phyloP scores from a whole-genome alignment of 2,797 vertebrate genomes.

The Anguilla pacifica region DNA sequence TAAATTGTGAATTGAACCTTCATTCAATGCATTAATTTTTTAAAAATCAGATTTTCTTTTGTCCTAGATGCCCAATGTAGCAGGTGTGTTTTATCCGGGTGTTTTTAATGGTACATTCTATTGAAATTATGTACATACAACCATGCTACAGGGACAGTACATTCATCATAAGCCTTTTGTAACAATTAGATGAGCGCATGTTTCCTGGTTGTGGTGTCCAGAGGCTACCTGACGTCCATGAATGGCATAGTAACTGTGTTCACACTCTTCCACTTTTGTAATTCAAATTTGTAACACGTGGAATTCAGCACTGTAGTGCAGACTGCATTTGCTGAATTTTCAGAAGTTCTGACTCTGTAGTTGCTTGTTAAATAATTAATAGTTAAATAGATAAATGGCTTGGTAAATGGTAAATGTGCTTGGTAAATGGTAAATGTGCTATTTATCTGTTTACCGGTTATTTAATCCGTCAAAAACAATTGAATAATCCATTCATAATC shows the following conservation, averaged over 20 bases:
- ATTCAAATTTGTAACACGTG: background rate
- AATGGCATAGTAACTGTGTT: background rate
- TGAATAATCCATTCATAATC: slow-evolving; percentile 72
- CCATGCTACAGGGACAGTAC: too few relatives aligned
- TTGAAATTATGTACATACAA: too few relatives aligned
- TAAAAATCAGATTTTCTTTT: too few relatives aligned
- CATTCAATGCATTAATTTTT: too few relatives aligned
- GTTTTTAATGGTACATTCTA: too few relatives aligned
- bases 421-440: background rate
- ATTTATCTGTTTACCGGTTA: slow-evolving; percentile 61
- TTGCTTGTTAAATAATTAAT: too few relatives aligned
- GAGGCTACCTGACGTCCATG: background rate
- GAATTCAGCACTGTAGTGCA: background rate
- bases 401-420: background rate
- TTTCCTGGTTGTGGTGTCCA: background rate
- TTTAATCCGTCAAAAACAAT: slow-evolving; percentile 76
- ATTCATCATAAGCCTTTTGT: too few relatives aligned
- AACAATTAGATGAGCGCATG: too few relatives aligned
- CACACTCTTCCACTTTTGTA: background rate
- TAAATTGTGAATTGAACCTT: too few relatives aligned
- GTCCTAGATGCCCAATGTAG: too few relatives aligned
- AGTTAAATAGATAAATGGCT: background rate
- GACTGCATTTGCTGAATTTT: background rate
- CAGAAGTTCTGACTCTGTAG: background rate
- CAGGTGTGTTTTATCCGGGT: too few relatives aligned